These are phyloP conservation scores for Pachyuromys duprasi DNA, from an alignment of 2,797 vertebrate genomes.

Conservation along the genomic window DNA sequence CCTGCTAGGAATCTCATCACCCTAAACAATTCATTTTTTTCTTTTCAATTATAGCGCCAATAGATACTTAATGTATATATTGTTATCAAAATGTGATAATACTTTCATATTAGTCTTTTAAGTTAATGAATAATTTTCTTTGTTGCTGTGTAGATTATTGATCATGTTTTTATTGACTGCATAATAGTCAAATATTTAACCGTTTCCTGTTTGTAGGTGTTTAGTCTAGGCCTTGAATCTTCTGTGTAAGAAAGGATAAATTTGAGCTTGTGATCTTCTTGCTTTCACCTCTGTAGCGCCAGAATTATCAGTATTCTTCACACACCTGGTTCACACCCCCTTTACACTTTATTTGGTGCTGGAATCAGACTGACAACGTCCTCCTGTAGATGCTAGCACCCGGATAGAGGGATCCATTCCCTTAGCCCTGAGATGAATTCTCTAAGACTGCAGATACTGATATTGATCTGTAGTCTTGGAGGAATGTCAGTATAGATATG, in stretches of 20 bases:
- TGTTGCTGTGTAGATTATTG: conserved; percentile 15
- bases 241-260: background rate
- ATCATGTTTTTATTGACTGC: conserved; percentile 10
- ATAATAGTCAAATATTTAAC: background rate
- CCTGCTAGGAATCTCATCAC: background rate
- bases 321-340: background rate
- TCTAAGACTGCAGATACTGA: background rate
- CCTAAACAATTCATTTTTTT: background rate
- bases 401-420: background rate
- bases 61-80: background rate
- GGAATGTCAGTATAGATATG: too few relatives aligned
- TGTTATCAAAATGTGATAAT: background rate
- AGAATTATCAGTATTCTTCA: background rate
- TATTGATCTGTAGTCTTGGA: background rate
- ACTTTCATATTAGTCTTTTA: conserved; percentile 29
- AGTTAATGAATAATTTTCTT: conserved; percentile 27
- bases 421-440: background rate
- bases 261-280: background rate
- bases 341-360: background rate
- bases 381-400: background rate
- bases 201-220: background rate
- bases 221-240: background rate
- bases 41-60: conserved; percentile 33
- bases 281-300: background rate
- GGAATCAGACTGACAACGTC: background rate